These are phyloP conservation scores for Perccottus glenii DNA, from an alignment of 2,113 vertebrate genomes.

Conservation along the genomic window DNA sequence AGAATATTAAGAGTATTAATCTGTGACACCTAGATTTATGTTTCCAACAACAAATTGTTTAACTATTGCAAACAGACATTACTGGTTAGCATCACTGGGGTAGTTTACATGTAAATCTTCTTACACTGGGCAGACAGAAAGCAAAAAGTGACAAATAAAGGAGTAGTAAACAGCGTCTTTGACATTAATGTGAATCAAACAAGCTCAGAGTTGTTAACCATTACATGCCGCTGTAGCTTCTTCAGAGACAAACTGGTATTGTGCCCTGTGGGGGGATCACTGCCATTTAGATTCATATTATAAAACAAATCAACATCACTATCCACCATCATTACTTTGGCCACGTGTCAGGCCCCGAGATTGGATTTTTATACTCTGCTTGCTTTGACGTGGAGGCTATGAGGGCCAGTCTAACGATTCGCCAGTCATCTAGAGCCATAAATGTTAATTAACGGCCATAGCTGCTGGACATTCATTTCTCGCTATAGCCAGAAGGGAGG, in stretches of 20 bases:
- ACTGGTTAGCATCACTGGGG: no score
- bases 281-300: slow-evolving; percentile 39
- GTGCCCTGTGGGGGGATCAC: slow-evolving; percentile 18
- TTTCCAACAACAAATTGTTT: no score
- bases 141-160: no score
- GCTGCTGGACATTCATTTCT: slow-evolving; percentile 70
- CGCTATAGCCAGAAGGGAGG: slow-evolving; percentile 54
- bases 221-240: background rate
- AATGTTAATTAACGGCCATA: slow-evolving; percentile 71
- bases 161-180: no score
- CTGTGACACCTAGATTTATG: no score
- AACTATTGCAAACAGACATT: no score
- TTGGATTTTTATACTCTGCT: slow-evolving; percentile 63
- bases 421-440: slow-evolving; percentile 63
- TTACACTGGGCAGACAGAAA: no score
- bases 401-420: slow-evolving; percentile 58
- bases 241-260: slow-evolving; percentile 17
- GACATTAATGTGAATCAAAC: background rate
- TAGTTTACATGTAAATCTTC: no score
- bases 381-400: slow-evolving; percentile 47
- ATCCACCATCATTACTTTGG: slow-evolving; percentile 55
- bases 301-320: slow-evolving; percentile 57
- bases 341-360: slow-evolving; percentile 44
- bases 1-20: no score
- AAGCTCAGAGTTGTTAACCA: background rate